A percentile compares a stretch with the other conserved stretches of the same genome.
These are phyloP conservation scores for Drosophila kanapiae DNA, from an alignment of 1,140 invertebrate genomes.

Conservation along the genomic window DNA sequence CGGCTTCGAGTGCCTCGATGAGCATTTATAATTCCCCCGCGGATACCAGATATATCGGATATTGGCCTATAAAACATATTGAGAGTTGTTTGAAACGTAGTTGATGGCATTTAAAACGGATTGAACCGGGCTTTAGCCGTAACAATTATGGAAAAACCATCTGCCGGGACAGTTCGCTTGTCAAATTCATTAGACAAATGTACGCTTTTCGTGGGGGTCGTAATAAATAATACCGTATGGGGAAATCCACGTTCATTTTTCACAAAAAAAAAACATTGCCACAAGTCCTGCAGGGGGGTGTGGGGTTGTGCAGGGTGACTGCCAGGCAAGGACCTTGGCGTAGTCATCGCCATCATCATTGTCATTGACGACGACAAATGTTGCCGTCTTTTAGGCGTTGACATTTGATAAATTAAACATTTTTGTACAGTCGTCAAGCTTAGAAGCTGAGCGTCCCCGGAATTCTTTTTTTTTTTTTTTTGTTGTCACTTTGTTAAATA, in stretches of 20 bases:
- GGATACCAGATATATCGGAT: no score
- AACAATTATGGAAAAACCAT: slow-evolving; percentile 51
- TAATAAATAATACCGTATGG: slow-evolving; percentile 77
- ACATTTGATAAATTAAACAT: slow-evolving; percentile 83
- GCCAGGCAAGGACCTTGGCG: slow-evolving; percentile 5
- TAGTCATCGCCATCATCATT: slow-evolving; percentile 78
- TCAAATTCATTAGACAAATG: slow-evolving; percentile 73
- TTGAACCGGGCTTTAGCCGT: not conserved
- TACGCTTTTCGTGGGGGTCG: not conserved
- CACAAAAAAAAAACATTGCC: slow-evolving; percentile 65
- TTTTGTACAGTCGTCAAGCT: slow-evolving; percentile 60
- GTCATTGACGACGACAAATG: slow-evolving; percentile 82
- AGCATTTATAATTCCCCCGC: slow-evolving; percentile 31
- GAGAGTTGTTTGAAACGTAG: no score
- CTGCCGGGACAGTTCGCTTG: slow-evolving; percentile 47
- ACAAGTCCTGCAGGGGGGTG: not conserved
- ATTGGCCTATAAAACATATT: no score
- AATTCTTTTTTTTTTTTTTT: slow-evolving; percentile 22
- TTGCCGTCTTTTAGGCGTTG: slow-evolving; percentile 82
- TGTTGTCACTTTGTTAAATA: slow-evolving; percentile 80
- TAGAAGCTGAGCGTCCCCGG: slow-evolving; percentile 16
- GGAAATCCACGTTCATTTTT: slow-evolving; percentile 73
- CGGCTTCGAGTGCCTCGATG: slow-evolving; percentile 15
- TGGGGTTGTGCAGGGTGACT: not conserved
- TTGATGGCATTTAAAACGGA: not conserved